Conservation (phyloP, 2,113 vertebrate species). For the Paraplagusia blochii region DNA sequence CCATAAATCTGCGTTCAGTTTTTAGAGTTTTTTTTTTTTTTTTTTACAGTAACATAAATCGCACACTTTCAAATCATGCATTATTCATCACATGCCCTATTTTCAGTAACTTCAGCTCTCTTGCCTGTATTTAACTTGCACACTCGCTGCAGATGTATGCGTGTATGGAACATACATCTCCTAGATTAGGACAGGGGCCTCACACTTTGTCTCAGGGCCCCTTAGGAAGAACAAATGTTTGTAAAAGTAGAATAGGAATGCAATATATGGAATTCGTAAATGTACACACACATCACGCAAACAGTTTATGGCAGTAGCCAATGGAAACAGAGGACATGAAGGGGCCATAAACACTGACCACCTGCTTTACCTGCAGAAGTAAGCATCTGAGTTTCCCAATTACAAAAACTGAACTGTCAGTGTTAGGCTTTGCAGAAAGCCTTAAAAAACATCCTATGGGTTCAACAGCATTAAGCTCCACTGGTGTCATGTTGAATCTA, state of each 20-base stretch:
- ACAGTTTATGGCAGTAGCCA: constrained; percentile 44
- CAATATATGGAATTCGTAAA: constrained; percentile 61
- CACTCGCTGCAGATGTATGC: too few relatives aligned
- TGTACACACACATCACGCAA: constrained; percentile 44
- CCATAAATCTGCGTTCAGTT: constrained; percentile 21
- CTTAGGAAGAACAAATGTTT: constrained; percentile 64
- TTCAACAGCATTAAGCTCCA: too few relatives aligned
- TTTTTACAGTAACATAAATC: constrained; percentile 35
- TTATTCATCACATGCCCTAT: constrained; percentile 47
- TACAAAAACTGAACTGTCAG: constrained; percentile 30
- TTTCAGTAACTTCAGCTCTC: constrained; percentile 55
- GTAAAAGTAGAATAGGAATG: constrained; percentile 48
- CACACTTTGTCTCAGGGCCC: constrained; percentile 21
- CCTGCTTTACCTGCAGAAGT: constrained; percentile 42
- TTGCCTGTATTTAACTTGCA: constrained; percentile 25
- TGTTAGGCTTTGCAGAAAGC: constrained; percentile 23
- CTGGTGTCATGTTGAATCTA: too few relatives aligned
- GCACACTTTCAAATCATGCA: constrained; percentile 50
- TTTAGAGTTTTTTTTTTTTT: constrained; percentile 10
- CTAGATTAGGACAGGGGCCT: constrained; percentile 39
- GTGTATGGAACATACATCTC: constrained; percentile 11
- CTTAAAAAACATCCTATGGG: too few relatives aligned
- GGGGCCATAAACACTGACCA: constrained; percentile 37
- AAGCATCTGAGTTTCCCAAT: constrained; percentile 17
- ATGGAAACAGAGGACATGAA: constrained; percentile 23